A percentile compares a stretch with the other conserved stretches of the same genome.
Evolutionary conservation across 2,888 invertebrate genomes (phyloP).

Genomic region (Dermolepida albohirtum): DNA sequence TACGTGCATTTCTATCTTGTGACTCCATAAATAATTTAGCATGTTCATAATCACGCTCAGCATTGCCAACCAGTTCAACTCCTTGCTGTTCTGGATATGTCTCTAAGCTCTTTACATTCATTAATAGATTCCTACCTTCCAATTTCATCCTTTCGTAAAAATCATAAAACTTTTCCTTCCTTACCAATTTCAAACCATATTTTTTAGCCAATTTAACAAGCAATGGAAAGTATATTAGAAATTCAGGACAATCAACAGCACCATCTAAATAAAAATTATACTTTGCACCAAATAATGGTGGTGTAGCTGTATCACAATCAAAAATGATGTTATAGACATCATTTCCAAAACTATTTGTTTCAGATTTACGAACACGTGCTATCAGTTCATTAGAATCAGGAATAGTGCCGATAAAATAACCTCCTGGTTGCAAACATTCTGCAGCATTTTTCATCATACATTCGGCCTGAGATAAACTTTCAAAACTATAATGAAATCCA

Average conservation of each 20-base stretch:
- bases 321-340: constrained; percentile 81
- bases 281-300: constrained; percentile 93
- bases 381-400: constrained; percentile 95
- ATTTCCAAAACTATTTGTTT: constrained; percentile 78
- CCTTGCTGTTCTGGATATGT: constrained; percentile 76
- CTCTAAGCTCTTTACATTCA: constrained; percentile 85
- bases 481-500: constrained; percentile 97
- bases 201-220: constrained; percentile 79
- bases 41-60: constrained; percentile 78
- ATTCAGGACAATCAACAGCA: constrained; percentile 98
- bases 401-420: constrained; percentile 96
- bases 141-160: constrained; percentile 77
- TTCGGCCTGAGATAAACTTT: constrained; percentile 87
- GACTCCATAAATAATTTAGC: constrained; percentile 71
- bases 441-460: constrained; percentile 93
- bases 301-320: constrained; percentile 74
- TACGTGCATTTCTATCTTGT: constrained; percentile 61
- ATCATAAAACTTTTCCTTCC: constrained; percentile 81
- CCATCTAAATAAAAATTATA: constrained; percentile 96
- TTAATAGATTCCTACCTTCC: constrained; percentile 73
- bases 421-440: constrained; percentile 88
- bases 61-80: constrained; percentile 70
- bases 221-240: constrained; percentile 93
- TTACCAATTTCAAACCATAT: constrained; percentile 77
- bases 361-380: constrained; percentile 73